Conservation (phyloP, 2,113 vertebrate species). For the Empidonax traillii region DNA sequence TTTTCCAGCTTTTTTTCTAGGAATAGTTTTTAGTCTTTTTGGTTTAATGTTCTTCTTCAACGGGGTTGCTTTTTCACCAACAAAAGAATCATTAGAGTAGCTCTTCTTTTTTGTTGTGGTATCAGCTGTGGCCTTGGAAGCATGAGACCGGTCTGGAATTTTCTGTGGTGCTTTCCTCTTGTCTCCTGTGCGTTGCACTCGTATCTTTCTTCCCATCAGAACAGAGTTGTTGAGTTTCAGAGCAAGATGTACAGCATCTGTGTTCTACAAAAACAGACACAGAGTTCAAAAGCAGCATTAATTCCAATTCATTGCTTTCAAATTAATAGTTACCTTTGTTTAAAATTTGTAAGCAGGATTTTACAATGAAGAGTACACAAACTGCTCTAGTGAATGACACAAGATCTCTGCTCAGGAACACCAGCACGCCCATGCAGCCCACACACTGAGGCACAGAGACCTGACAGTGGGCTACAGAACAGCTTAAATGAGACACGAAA, state of each 20-base stretch:
- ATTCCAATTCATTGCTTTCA: background rate
- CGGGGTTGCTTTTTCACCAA: constrained; percentile 78
- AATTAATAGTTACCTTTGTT: background rate
- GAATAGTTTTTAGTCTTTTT: constrained; percentile 49
- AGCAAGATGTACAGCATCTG: constrained; percentile 88
- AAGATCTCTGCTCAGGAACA: background rate
- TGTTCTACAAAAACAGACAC: constrained; percentile 68
- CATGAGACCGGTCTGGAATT: background rate
- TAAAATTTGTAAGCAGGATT: background rate
- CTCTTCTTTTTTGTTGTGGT: background rate
- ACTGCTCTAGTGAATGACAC: background rate
- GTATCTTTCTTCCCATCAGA: constrained; percentile 81
- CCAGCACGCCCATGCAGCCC: background rate
- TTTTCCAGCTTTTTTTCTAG: constrained; percentile 22
- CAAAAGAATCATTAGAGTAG: constrained; percentile 65
- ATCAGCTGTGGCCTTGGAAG: constrained; percentile 25
- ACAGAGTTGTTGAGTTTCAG: constrained; percentile 84
- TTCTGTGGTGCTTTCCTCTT: constrained; percentile 67
- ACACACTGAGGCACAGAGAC: background rate
- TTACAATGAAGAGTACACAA: background rate
- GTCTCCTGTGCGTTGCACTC: constrained; percentile 81
- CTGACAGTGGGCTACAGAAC: background rate
- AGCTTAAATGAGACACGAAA: background rate
- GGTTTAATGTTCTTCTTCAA: constrained; percentile 65
- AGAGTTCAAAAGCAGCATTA: background rate